Percentiles rank a stretch among this genome's conserved stretches.
Evolutionary conservation across 1,140 invertebrate genomes (phyloP).

Genomic region (Berghia stephanieae): DNA sequence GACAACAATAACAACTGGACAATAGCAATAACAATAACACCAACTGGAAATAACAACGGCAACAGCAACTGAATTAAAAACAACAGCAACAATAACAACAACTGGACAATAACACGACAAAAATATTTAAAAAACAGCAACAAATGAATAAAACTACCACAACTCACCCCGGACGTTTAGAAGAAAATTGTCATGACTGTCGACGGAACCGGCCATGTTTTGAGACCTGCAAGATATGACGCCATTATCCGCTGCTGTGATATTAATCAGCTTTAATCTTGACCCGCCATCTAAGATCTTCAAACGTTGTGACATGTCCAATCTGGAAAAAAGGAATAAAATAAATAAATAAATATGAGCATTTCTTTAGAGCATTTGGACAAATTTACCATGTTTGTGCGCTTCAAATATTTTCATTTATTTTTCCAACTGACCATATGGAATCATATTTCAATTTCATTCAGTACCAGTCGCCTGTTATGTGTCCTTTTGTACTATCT

Average conservation of each 20-base stretch:
- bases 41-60: background rate
- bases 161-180: conserved; percentile 71
- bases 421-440: too few species aligned
- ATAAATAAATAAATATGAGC: background rate
- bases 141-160: background rate
- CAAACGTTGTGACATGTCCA: conserved; percentile 72
- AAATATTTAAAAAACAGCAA: too few species aligned
- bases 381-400: too few species aligned
- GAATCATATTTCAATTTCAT: too few species aligned
- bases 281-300: conserved; percentile 72
- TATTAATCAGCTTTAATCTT: conserved; percentile 73
- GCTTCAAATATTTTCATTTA: too few species aligned
- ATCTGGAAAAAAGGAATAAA: conserved; percentile 63
- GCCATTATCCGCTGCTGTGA: conserved; percentile 75
- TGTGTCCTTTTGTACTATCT: too few species aligned
- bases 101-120: background rate
- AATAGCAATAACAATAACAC: too few species aligned
- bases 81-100: background rate
- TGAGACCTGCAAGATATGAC: conserved; percentile 76
- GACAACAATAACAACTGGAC: too few species aligned
- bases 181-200: conserved; percentile 71
- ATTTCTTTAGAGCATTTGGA: too few species aligned
- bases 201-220: conserved; percentile 73
- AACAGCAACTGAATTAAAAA: too few species aligned
- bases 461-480: too few species aligned